Evolutionary conservation across 1,140 invertebrate genomes (phyloP), one percentile per base, ranked within the genome.

Genomic region (Diploscapter pachys): DNA sequence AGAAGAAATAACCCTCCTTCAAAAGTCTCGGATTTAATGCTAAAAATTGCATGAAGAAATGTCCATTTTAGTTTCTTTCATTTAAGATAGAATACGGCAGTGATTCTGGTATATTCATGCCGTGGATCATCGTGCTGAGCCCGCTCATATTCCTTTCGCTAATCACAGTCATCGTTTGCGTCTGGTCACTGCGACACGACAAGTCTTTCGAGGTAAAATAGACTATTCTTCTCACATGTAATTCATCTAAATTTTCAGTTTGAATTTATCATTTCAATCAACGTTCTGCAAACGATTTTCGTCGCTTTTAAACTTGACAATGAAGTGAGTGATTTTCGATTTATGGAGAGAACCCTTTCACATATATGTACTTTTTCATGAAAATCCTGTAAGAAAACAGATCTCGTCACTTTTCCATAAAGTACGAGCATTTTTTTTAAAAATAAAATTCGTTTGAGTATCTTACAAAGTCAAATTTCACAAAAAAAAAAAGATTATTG

Each of bases 171-270:
- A 93, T 93, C 11, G 93, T 96, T 56, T 96, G 94, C 86, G 93
- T 98, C 81, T 98, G 96, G 96, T 93, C 94, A 77, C 93, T 97
- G 2, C 96, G 96, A 88, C 94, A 98, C 88, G 95, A 97, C 85
- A 89, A 95, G 64, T 93, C 93, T 55, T 97, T 96, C 89, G 95
- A 98, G 89, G 92, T 93, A 53, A 31, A 31, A 31, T 31, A 31
- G 31, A 31, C 31, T 31, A 31, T 9, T 9, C 51, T 65, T 8
- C 51, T 50, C 63, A 11, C 49, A 72, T 81, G 75, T 54, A 66
- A 50, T 59, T 67, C 49, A 53, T 31, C 31, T 55, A 49, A 11
- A 63, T 78, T 83, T 90, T 81, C 86, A 93, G 90, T 87, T 98
- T 86, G 95, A 98, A 87, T 87, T 98, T 54, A 96, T 98, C 86